Conservation (phyloP, 2,888 invertebrate genomes). For the Endomychus coccineus region DNA sequence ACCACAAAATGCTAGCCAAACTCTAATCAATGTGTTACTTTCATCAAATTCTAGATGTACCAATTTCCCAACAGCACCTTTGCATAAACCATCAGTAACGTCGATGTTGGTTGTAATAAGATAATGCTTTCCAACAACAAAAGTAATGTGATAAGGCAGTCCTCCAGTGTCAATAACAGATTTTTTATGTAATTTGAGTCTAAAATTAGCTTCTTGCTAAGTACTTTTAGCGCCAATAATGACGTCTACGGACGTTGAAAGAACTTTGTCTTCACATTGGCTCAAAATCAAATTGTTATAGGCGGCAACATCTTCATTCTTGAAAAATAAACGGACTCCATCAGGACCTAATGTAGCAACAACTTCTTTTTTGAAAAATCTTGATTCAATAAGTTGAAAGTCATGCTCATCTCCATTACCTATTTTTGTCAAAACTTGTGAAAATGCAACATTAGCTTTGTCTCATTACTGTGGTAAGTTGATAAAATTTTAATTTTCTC, state of each 20-base stretch:
- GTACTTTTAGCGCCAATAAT: neutral
- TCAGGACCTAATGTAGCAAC: neutral
- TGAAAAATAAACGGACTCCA: conserved; percentile 3
- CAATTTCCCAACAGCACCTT: conserved; percentile 1
- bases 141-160: neutral
- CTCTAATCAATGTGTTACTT: conserved; percentile 1
- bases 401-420: neutral
- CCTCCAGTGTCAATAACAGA: neutral
- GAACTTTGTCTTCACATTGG: neutral
- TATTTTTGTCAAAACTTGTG: neutral
- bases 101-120: neutral
- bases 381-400: neutral
- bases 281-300: neutral
- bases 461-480: neutral
- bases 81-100: conserved; percentile 4
- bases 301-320: neutral
- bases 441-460: neutral
- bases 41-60: conserved; percentile 3
- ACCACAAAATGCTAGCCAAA: conserved; percentile 5
- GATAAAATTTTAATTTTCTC: neutral
- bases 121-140: neutral
- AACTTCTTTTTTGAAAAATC: conserved; percentile 1
- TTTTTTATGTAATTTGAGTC: conserved; percentile 1
- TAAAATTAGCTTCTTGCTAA: neutral
- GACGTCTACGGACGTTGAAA: neutral